Percentiles rank a stretch among this genome's conserved stretches.
Evolutionary conservation across 2,888 invertebrate species (phyloP).

Genomic region (Metopia argyrocephala): DNA sequence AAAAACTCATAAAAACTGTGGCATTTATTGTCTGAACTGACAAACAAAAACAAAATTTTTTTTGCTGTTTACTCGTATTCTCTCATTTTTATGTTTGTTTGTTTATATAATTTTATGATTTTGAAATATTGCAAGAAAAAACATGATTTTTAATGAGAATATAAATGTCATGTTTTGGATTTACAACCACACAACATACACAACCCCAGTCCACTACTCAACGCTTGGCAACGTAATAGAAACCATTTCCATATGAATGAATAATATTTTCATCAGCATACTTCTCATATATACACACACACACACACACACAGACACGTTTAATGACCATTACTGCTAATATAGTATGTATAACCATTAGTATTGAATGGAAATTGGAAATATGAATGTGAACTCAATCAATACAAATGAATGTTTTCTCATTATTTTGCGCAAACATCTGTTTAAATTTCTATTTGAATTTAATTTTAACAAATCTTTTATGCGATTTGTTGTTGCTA

Average conservation of each 20-base stretch:
- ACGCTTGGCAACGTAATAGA: neutral
- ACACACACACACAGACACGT: too few species aligned
- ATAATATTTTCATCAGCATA: too few species aligned
- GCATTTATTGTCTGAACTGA: neutral
- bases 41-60: too few species aligned
- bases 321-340: too few species aligned
- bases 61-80: constrained; percentile 9
- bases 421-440: constrained; percentile 58
- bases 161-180: constrained; percentile 52
- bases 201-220: neutral
- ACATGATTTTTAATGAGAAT: constrained; percentile 49
- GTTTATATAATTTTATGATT: constrained; percentile 32
- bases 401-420: neutral
- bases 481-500: neutral
- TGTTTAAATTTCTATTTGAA: constrained; percentile 40
- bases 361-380: too few species aligned
- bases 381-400: neutral
- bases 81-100: neutral
- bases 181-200: constrained; percentile 28
- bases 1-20: constrained; percentile 4
- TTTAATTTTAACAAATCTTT: constrained; percentile 19
- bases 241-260: neutral
- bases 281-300: too few species aligned
- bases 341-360: too few species aligned
- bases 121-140: neutral